Percentiles rank a stretch among this genome's conserved stretches.
phyloP scores from a whole-genome alignment of 2,113 vertebrate genomes.

The Hoplias malabaricus region DNA sequence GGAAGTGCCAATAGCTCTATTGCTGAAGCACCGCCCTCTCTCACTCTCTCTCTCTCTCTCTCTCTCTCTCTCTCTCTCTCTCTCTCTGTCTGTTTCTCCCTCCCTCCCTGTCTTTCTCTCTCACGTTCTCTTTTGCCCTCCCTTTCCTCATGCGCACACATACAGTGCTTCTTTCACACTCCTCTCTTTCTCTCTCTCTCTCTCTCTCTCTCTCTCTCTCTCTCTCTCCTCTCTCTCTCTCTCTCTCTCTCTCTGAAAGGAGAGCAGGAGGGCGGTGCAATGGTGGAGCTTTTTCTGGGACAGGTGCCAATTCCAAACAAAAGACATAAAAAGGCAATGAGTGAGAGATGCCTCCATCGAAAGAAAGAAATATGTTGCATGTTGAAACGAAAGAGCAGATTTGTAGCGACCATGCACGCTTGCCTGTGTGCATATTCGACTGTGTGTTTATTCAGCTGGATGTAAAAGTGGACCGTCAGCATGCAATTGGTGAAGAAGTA shows the following conservation, averaged over 20 bases:
- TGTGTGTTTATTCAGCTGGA: slow-evolving; percentile 45
- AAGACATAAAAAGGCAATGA: slow-evolving; percentile 84
- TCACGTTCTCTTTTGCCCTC: slow-evolving; percentile 62
- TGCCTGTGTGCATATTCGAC: neutral
- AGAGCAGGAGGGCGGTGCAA: slow-evolving; percentile 78
- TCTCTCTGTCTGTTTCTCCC: slow-evolving; percentile 52
- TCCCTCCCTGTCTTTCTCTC: slow-evolving; percentile 57
- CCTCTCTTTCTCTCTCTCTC: slow-evolving; percentile 48
- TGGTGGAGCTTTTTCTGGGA: slow-evolving; percentile 83
- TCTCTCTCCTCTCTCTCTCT: slow-evolving; percentile 56
- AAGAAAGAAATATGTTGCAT: slow-evolving; percentile 56
- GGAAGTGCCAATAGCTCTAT: slow-evolving; percentile 52
- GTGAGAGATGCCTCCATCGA: slow-evolving; percentile 69
- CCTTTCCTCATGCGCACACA: slow-evolving; percentile 48
- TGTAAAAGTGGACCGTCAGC: slow-evolving; percentile 40
- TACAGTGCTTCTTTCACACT: slow-evolving; percentile 55
- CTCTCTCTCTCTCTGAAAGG: slow-evolving; percentile 73
- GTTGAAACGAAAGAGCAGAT: slow-evolving; percentile 56
- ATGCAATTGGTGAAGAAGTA: slow-evolving; percentile 26
- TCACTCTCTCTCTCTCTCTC: slow-evolving; percentile 46
- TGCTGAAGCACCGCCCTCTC: slow-evolving; percentile 46
- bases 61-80: slow-evolving; percentile 48
- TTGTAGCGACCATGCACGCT: slow-evolving; percentile 40
- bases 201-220: slow-evolving; percentile 64
- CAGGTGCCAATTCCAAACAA: slow-evolving; percentile 91